Evolutionary conservation across 2,797 vertebrate genomes (phyloP), one percentile per base, ranked within the genome.

Genomic region (Adrianichthys oophorus): DNA sequence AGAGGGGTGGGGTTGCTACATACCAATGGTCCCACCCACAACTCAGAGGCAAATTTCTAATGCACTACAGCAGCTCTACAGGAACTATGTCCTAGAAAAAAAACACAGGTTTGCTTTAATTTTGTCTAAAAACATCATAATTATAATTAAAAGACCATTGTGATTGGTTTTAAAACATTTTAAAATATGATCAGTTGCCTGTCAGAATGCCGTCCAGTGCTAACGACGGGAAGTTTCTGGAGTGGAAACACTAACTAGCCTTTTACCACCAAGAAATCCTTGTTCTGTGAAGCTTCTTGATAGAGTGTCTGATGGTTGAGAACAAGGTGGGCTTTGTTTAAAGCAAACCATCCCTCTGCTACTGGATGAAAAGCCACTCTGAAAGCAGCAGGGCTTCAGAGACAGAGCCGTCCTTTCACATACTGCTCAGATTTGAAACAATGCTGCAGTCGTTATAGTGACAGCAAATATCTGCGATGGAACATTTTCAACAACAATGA

Each of bases 301-400:
- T 88, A 74, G 83, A 88, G 88, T 85, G 81, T 77, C 78, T 48
- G 68, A 71, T 80, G 60, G 70, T 65, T 66, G n/a, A 54, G 74
- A 83, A 92, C 87, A 90, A 84, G 74, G 78, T 18, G 2, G 18
- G 77, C 87, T 87, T 90, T 92, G 89, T 92, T 67, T 77, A 78
- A 82, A 56, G 62, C 56, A 21, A 68, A 68, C 73, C 83, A 65
- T 83, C 68, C 55, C 70, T 81, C 77, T 57, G 65, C 56, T 4
- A n/a, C 53, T 44, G 70, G 76, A 86, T 89, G 78, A 90, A 89
- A 88, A 80, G 61, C 67, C 65, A 58, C 76, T 81, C 76, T 88
- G 72, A 87, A 67, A 82, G 72, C 64, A 68, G 74, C 49, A 50
- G 71, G 69, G 57, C 78, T 66, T 62, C 71, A 59, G 70, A 72